Conservation (phyloP, 2,888 invertebrate genomes). For the Bellardia pandia region DNA sequence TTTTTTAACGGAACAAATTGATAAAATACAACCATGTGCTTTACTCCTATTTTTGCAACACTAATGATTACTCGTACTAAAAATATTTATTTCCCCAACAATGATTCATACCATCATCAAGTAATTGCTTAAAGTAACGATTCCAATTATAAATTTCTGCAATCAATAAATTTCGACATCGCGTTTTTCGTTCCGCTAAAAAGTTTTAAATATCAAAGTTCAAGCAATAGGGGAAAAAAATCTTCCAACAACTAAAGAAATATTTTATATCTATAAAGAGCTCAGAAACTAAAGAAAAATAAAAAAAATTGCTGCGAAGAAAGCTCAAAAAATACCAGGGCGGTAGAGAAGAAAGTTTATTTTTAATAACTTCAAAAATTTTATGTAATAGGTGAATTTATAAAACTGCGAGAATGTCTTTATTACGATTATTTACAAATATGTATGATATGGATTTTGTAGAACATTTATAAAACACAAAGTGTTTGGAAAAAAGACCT, state of each 20-base stretch:
- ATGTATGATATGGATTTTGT: slow-evolving; percentile 81
- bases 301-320: neutral
- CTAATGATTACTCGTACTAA: neutral
- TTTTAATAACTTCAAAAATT: slow-evolving; percentile 18
- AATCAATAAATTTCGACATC: slow-evolving; percentile 65
- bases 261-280: slow-evolving; percentile 35
- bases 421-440: slow-evolving; percentile 76
- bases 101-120: slow-evolving; percentile 45
- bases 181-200: slow-evolving; percentile 49
- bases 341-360: slow-evolving; percentile 31
- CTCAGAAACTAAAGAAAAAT: slow-evolving; percentile 2
- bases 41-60: slow-evolving; percentile 5
- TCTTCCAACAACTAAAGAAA: slow-evolving; percentile 3
- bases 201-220: slow-evolving; percentile 61
- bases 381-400: slow-evolving; percentile 60
- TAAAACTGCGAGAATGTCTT: slow-evolving; percentile 71
- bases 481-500: slow-evolving; percentile 54
- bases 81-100: neutral
- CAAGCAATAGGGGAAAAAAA: slow-evolving; percentile 8
- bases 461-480: slow-evolving; percentile 80
- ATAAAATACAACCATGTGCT: slow-evolving; percentile 8
- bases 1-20: neutral
- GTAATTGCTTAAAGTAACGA: slow-evolving; percentile 65
- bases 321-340: neutral
- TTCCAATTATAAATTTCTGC: slow-evolving; percentile 45